phyloP scores from a whole-genome alignment of 2,888 invertebrate species.

The Gasteruption jaculator region DNA sequence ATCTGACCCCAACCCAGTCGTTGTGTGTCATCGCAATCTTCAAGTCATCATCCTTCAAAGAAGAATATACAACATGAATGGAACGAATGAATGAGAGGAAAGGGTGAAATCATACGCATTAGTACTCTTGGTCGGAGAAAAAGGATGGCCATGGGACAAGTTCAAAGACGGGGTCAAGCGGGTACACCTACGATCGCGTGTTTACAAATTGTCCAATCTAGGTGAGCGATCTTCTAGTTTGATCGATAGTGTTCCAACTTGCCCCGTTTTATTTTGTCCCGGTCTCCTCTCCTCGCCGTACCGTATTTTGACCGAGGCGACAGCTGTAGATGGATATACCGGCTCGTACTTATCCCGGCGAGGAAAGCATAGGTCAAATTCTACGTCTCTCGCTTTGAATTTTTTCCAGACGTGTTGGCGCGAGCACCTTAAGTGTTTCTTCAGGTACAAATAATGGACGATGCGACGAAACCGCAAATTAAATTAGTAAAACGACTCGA shows the following conservation, averaged over 20 bases:
- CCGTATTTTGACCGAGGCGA: too few species aligned
- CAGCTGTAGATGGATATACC: too few species aligned
- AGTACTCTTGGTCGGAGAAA: conserved; percentile 9
- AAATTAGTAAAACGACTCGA: conserved; percentile 45
- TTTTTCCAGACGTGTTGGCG: too few species aligned
- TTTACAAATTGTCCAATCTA: conserved; percentile 46
- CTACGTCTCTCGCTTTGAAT: too few species aligned
- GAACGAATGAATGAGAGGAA: conserved; percentile 29
- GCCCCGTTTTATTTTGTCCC: too few species aligned
- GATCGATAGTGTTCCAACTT: too few species aligned
- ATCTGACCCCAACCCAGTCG: background rate
- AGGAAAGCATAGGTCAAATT: too few species aligned
- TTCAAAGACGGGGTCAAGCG: conserved; percentile 31
- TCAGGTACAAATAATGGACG: too few species aligned
- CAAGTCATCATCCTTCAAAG: background rate
- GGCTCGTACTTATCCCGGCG: too few species aligned
- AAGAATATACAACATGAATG: conserved; percentile 28
- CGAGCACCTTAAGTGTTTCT: too few species aligned
- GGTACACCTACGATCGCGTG: conserved; percentile 38
- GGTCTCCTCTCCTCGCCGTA: too few species aligned
- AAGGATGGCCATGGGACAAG: conserved; percentile 15
- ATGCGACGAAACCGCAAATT: conserved; percentile 50
- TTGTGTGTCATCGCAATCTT: background rate
- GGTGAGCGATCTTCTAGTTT: too few species aligned
- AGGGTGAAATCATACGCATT: conserved; percentile 35